A percentile compares a stretch with the other conserved stretches of the same genome.
Conservation (phyloP, 2,797 vertebrate species). For the Lepidocolaptes lacrymiger region DNA sequence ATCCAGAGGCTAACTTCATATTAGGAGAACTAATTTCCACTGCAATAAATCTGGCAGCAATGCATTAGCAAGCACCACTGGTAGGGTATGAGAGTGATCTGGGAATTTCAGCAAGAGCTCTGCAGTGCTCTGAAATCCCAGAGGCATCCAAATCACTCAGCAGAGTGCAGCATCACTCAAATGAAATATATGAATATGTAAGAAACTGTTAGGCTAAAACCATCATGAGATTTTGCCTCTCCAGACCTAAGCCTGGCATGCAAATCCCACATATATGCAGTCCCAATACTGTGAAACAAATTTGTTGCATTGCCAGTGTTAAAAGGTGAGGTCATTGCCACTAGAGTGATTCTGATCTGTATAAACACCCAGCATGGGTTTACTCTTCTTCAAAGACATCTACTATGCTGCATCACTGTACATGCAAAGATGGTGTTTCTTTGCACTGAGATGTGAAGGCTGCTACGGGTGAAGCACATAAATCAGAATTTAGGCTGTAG, state of each 20-base stretch:
- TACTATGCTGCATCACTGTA: neutral
- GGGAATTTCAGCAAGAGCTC: neutral
- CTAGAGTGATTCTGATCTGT: neutral
- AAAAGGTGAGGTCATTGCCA: neutral
- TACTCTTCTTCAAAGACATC: neutral
- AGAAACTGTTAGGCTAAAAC: neutral
- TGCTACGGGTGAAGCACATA: neutral
- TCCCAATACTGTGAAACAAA: neutral
- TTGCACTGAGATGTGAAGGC: neutral
- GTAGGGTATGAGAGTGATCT: neutral
- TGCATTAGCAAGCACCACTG: neutral
- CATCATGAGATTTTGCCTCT: neutral
- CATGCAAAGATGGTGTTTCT: neutral
- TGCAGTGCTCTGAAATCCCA: neutral
- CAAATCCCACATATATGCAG: neutral
- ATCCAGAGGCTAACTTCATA: neutral
- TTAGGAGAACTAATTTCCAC: neutral
- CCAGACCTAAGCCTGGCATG: neutral
- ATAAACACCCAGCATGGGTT: fast-evolving
- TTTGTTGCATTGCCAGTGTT: neutral
- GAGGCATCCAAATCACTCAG: neutral
- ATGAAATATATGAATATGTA: neutral
- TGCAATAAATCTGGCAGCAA: neutral
- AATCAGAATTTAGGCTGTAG: neutral
- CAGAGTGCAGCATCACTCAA: neutral